Evolutionary conservation across 2,797 vertebrate genomes (phyloP).

Genomic region (Diglossa cyanea): DNA sequence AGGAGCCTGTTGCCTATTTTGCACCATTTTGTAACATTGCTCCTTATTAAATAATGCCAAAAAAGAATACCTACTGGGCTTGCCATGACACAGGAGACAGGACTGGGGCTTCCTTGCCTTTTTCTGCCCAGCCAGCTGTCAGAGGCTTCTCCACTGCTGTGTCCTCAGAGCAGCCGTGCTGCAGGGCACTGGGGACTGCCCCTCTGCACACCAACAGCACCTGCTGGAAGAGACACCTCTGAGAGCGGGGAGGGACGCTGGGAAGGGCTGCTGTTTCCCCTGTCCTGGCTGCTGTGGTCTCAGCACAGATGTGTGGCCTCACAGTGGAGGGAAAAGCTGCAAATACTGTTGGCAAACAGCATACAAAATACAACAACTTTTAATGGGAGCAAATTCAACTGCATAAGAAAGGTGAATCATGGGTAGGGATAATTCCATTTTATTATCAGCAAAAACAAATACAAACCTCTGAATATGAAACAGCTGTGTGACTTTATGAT

Average conservation of each 20-base stretch:
- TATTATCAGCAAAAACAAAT: neutral
- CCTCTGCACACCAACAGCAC: neutral
- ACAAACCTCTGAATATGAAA: neutral
- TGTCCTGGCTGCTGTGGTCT: neutral
- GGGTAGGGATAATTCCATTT: neutral
- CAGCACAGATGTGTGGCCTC: neutral
- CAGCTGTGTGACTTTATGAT: neutral
- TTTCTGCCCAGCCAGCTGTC: neutral
- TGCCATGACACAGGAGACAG: neutral
- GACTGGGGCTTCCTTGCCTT: neutral
- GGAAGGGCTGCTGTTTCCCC: neutral
- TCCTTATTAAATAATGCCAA: neutral
- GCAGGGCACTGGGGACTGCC: accelerated
- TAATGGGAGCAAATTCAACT: neutral
- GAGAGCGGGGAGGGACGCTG: neutral
- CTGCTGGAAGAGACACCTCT: neutral
- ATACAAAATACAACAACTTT: neutral
- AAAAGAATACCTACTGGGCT: neutral
- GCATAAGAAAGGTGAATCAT: neutral
- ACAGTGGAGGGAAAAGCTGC: neutral
- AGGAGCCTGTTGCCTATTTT: neutral
- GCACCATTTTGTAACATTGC: neutral
- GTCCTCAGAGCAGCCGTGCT: neutral
- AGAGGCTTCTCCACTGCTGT: accelerated
- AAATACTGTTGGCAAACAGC: neutral